Base-by-base conservation (phyloP, 2,113 vertebrate species). In the Gadus chalcogrammus region DNA sequence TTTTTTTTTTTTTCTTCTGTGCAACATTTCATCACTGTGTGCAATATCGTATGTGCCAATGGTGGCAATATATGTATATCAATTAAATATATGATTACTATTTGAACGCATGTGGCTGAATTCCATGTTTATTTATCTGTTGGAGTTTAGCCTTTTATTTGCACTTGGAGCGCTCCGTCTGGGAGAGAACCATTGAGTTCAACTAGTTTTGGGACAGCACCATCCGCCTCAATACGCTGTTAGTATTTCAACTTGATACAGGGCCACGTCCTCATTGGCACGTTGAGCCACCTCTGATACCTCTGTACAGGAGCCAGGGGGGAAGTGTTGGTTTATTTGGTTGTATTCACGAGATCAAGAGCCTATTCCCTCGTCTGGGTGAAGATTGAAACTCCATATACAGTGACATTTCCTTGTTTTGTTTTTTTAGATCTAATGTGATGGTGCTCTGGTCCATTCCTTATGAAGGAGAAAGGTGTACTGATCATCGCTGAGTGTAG, bases 11-110 rank as follows among this genome's bases (percentile, higher is more conserved):
- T 84, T 85, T 82, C 88, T 88, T 89, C 77, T 89, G 87, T 88
- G 88, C 90, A 92, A 90, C 90, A 92, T 90, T 93, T 92, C 90
- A 91, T 92, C 90, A 92, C 86, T 89, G 88, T 92, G 91, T 93
- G 92, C 92, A 93, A 93, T 93, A 93, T 92, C 86, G 83, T 91
- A 91, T 86, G 92, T 93, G 92, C 92, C 92, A 93, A 92, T 90
- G 85, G 83, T 90, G 92, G 92, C 92, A 92, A 89, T 91, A 91
- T 91, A 92, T 92, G 89, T 92, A 91, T 91, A 91, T 91, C 88
- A 89, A 93, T 92, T 92, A 92, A 93, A 92, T 91, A 93, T 89
- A 91, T 91, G 84, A 92, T 90, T 91, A 90, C 89, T 92, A 93
- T 93, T 92, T 91, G 89, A 91, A 92, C 89, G 90, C 88, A 91